A percentile compares a stretch with the other conserved stretches of the same genome.
Evolutionary conservation across 2,888 invertebrate genomes (phyloP).

Genomic region (Scaptomyza flava): DNA sequence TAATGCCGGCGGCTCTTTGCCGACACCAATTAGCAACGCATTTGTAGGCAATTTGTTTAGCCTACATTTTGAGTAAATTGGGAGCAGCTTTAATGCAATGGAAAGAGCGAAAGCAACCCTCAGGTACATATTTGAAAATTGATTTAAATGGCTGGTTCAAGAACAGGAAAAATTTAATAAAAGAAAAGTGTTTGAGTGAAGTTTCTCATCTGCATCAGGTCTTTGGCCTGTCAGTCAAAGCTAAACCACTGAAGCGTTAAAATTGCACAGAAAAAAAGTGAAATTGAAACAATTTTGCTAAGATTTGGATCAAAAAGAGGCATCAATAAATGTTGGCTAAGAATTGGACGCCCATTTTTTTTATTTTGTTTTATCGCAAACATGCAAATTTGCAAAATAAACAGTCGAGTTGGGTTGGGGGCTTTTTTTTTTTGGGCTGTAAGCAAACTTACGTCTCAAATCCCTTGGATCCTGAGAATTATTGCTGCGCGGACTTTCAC

Average conservation of each 20-base stretch:
- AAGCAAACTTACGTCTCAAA: constrained; percentile 86
- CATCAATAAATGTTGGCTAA: constrained; percentile 37
- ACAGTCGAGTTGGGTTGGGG: constrained; percentile 13
- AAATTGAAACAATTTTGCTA: constrained; percentile 74
- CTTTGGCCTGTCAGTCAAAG: constrained; percentile 69
- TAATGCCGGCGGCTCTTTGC: constrained; percentile 40
- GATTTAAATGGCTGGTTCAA: constrained; percentile 47
- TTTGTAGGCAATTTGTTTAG: constrained; percentile 65
- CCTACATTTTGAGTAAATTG: constrained; percentile 45
- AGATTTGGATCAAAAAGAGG: constrained; percentile 72
- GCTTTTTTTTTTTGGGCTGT: not conserved
- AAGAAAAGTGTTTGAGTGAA: constrained; percentile 26
- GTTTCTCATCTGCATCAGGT: constrained; percentile 24
- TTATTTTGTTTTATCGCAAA: constrained; percentile 36
- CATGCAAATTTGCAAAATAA: constrained; percentile 69
- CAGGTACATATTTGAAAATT: constrained; percentile 59
- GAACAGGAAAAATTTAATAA: constrained; percentile 64
- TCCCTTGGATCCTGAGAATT: constrained; percentile 85
- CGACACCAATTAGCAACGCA: constrained; percentile 70
- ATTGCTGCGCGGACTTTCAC: constrained; percentile 85
- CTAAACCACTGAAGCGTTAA: constrained; percentile 82
- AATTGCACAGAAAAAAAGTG: constrained; percentile 69
- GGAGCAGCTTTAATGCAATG: constrained; percentile 27
- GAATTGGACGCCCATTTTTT: constrained; percentile 10
- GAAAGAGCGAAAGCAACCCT: constrained; percentile 35